Base-by-base conservation (phyloP, 2,113 vertebrate species). In the Pygoscelis adeliae region DNA sequence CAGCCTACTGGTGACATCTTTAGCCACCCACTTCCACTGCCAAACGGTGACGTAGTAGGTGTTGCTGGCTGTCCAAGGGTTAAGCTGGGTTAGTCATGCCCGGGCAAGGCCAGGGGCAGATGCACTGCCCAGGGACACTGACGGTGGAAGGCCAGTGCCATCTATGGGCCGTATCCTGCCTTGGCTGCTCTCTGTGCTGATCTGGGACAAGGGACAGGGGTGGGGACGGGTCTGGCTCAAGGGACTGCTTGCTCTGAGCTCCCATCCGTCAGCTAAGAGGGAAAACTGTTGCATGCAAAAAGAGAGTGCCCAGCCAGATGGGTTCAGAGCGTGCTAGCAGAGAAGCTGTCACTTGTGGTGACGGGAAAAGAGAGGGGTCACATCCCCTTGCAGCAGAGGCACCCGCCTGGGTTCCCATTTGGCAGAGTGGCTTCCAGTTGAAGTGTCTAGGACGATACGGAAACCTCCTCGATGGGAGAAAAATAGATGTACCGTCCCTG, bases 81-180 rank as follows among this genome's bases (percentile, higher is more conserved):
- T 87, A 84, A 82, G 9, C 27, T 11, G 26, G 49, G 70, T 56
- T 29, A 66, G 74, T 50, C 79, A 15, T 3, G 50, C 8, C 36
- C 15, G 10, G 66, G 49, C 62, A 62, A 50, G 29, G 27, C 29
- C 52, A 29, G 38, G 34, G 36, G 44, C 55, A 22, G 47, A 53
- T 21, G 74, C 17, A 2, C 21, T 27, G 61, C 46, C 47, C 49
- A 2, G 15, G 62, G 59, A 15, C 53, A 16, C 14, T 2, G 66
- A 3, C 0, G 66, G 36, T 94, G 91, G 96, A 59, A 42, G 42
- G 72, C n/a, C 92, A 91, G 82, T 91, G 95, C 97, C 97, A 97
- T 29, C 97, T 97, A 72, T 1, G 91, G 97, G 92, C 50, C 53
- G 4, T 4, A 10, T 27, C 58, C 42, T 27, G 47, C 56, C 56